Conservation (phyloP, 1,140 invertebrate genomes). For the Varroa destructor region DNA sequence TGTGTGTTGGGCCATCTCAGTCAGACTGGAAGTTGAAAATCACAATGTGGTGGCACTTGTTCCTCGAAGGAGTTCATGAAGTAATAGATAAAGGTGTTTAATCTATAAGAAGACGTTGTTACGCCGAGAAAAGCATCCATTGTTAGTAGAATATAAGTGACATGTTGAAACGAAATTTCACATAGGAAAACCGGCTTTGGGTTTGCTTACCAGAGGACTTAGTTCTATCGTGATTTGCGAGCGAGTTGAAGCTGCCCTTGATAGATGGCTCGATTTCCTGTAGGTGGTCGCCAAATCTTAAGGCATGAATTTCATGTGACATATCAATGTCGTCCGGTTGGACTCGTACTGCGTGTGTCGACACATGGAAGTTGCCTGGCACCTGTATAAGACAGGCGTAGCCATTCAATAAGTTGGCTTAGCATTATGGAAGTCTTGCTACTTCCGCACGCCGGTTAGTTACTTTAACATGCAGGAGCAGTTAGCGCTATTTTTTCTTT, state of each 20-base stretch:
- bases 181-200: no score
- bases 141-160: no score
- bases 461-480: no score
- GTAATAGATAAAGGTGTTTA: no score
- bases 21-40: no score
- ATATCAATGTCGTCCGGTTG: slow-evolving; percentile 49
- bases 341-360: slow-evolving; percentile 47
- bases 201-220: slow-evolving; percentile 39
- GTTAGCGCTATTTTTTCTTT: no score
- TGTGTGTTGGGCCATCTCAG: no score
- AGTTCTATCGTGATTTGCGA: slow-evolving; percentile 40
- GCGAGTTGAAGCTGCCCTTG: slow-evolving; percentile 46
- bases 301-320: slow-evolving; percentile 48
- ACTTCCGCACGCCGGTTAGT: neutral
- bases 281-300: slow-evolving; percentile 45
- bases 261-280: neutral
- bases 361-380: slow-evolving; percentile 53
- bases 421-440: neutral
- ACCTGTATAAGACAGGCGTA: slow-evolving; percentile 38
- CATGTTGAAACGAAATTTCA: no score
- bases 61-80: no score
- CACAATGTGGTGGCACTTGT: no score
- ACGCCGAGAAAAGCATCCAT: no score
- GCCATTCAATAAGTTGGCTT: neutral
- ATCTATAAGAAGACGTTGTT: no score